Conservation (phyloP, 2,888 invertebrate genomes). For the Sisyra nigra region DNA sequence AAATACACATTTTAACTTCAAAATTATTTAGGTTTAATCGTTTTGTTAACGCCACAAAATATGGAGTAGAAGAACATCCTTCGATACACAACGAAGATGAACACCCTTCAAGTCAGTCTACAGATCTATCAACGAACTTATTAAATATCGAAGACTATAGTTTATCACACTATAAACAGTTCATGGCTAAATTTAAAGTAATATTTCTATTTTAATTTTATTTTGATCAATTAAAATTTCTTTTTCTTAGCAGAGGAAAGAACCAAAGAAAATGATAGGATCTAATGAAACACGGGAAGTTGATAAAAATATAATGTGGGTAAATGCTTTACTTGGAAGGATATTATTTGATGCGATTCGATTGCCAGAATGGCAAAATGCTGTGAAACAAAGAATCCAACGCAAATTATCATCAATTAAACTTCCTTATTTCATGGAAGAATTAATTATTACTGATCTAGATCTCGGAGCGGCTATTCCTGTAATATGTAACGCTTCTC, state of each 20-base stretch:
- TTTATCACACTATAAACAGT: no score
- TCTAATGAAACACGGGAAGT: conserved; percentile 4
- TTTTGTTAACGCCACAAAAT: conserved; percentile 6
- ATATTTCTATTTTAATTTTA: no score
- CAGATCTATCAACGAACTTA: no score
- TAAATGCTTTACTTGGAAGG: conserved; percentile 64
- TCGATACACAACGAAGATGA: no score
- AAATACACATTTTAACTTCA: not conserved
- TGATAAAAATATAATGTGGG: conserved; percentile 41
- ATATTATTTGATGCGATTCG: conserved; percentile 70
- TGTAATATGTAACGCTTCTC: conserved; percentile 39
- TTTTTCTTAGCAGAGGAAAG: no score
- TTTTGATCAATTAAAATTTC: no score
- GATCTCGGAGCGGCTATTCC: conserved; percentile 55
- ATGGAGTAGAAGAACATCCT: not conserved
- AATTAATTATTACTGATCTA: conserved; percentile 58
- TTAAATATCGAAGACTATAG: not conserved
- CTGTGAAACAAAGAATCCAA: conserved; percentile 65
- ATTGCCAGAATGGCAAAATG: conserved; percentile 48
- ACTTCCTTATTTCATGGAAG: conserved; percentile 78
- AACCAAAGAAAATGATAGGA: not conserved
- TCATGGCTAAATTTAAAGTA: no score
- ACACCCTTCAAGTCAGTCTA: no score
- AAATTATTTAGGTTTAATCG: conserved; percentile 1
- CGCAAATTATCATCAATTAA: conserved; percentile 73